Percentiles rank a stretch among this genome's conserved stretches.
Evolutionary conservation across 2,888 invertebrate genomes (phyloP).

Genomic region (Tanypteryx hageni): DNA sequence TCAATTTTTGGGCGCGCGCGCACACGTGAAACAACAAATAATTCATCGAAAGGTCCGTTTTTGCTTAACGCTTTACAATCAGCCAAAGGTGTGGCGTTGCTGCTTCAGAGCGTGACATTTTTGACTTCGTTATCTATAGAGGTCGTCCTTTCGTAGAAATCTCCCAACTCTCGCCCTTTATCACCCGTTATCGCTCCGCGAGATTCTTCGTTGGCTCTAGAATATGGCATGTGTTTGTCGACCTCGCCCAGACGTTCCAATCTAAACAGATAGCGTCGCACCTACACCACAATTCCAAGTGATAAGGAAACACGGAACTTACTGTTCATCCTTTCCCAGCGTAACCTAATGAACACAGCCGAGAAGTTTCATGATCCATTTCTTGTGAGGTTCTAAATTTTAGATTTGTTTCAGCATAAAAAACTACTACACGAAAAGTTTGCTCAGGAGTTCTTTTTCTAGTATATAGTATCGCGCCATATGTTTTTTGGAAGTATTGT

Average conservation of each 20-base stretch:
- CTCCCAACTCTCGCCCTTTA: background rate
- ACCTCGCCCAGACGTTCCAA: slow-evolving; percentile 45
- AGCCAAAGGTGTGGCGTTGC: slow-evolving; percentile 31
- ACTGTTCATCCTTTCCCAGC: slow-evolving; percentile 21
- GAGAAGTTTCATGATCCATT: background rate
- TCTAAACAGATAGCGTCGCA: slow-evolving; percentile 30
- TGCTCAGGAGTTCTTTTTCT: too few relatives aligned
- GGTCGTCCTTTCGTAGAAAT: slow-evolving; percentile 17
- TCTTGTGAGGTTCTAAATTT: too few relatives aligned
- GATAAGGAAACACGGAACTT: slow-evolving; percentile 42
- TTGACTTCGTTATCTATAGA: slow-evolving; percentile 46
- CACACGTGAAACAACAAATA: too few relatives aligned
- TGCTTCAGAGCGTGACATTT: slow-evolving; percentile 36
- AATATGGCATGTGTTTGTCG: slow-evolving; percentile 45
- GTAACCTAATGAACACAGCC: slow-evolving; percentile 8
- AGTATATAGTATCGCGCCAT: too few relatives aligned
- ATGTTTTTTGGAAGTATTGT: too few relatives aligned
- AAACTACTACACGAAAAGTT: too few relatives aligned
- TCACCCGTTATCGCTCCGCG: slow-evolving; percentile 41
- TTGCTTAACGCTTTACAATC: background rate
- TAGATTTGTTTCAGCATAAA: too few relatives aligned
- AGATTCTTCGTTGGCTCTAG: slow-evolving; percentile 41
- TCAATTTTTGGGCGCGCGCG: too few relatives aligned
- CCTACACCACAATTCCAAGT: background rate
- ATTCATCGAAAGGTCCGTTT: background rate